Conservation (phyloP, 2,797 vertebrate genomes). For the Onychomys leucogaster region DNA sequence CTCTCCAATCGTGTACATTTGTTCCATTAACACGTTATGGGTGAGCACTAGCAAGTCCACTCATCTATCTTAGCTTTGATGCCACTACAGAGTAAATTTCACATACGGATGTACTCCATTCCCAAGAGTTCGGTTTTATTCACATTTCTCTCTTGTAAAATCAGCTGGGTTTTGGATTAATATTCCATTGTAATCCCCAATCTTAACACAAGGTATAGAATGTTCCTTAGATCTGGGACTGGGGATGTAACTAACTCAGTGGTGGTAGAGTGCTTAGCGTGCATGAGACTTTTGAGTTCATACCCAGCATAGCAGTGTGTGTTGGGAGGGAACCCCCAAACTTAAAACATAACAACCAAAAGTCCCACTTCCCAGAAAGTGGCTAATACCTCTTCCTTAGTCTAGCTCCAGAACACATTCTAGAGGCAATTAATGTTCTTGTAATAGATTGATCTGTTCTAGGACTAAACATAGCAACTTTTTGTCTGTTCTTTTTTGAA, state of each 20-base stretch:
- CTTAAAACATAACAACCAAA: background rate
- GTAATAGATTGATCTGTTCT: conserved; percentile 45
- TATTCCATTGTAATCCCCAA: background rate
- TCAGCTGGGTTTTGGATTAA: background rate
- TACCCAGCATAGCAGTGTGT: background rate
- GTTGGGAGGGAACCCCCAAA: background rate
- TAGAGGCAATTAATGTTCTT: conserved; percentile 25
- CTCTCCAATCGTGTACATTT: background rate
- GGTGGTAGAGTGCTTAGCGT: background rate
- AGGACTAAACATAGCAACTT: conserved; percentile 32
- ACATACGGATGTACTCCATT: background rate
- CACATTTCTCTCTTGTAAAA: conserved; percentile 46
- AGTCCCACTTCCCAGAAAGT: background rate
- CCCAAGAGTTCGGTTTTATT: conserved; percentile 16
- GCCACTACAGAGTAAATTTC: conserved; percentile 31
- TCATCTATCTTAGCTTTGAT: background rate
- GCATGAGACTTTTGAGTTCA: background rate
- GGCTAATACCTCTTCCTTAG: background rate
- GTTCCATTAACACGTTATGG: background rate
- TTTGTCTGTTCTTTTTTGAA: conserved; percentile 12
- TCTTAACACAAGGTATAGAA: background rate
- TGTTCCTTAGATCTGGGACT: background rate
- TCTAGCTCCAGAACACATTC: background rate
- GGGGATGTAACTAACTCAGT: background rate
- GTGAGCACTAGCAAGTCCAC: background rate